Evolutionary conservation across 37 sponge, comb jelly and placozoan genomes (phyloP).

Genomic region (Oscarella lobularis): DNA sequence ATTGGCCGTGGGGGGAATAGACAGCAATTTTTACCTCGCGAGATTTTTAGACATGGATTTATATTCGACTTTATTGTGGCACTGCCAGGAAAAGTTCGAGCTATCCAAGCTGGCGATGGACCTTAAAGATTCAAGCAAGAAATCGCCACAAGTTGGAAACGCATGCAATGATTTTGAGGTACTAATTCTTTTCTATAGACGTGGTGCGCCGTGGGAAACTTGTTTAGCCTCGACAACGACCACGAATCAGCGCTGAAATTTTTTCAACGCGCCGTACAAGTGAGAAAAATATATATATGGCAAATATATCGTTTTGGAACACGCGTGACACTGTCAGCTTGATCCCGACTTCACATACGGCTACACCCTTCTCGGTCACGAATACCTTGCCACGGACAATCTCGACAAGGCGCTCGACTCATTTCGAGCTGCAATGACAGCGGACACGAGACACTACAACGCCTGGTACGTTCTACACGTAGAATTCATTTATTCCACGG

Average conservation of each 20-base stretch:
- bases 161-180: background rate
- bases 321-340: slow-evolving; percentile 21
- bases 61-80: slow-evolving; percentile 77
- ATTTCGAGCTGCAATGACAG: slow-evolving; percentile 44
- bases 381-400: slow-evolving; percentile 55
- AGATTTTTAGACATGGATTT: slow-evolving; percentile 65
- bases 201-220: slow-evolving; percentile 70
- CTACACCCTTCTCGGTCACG: slow-evolving; percentile 77
- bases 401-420: slow-evolving; percentile 53
- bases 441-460: slow-evolving; percentile 73
- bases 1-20: background rate
- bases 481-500: background rate
- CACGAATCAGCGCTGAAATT: slow-evolving; percentile 72
- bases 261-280: slow-evolving; percentile 64
- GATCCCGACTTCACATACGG: slow-evolving; percentile 54
- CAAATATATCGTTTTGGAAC: background rate
- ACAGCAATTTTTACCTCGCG: no score
- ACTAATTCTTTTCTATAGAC: slow-evolving; percentile 13
- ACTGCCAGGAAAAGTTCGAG: slow-evolving; percentile 52
- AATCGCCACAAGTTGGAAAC: slow-evolving; percentile 28
- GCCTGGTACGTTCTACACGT: slow-evolving; percentile 50
- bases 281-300: background rate
- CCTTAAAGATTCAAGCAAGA: slow-evolving; percentile 28
- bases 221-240: slow-evolving; percentile 65
- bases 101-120: slow-evolving; percentile 59